Evolutionary conservation across 2,888 invertebrate genomes (phyloP).

Genomic region (Tethea ocularis): DNA sequence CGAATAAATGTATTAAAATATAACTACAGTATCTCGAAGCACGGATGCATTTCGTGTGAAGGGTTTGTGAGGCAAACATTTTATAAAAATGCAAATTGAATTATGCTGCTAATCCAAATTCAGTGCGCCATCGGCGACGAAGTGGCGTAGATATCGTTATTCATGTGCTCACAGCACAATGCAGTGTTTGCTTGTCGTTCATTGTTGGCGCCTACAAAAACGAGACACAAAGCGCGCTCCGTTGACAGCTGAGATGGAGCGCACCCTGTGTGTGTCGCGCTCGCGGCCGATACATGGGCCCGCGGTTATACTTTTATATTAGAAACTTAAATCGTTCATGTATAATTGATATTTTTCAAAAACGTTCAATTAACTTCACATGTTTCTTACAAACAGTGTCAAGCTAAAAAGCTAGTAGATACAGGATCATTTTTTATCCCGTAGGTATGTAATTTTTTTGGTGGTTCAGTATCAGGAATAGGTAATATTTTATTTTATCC

Average conservation of each 20-base stretch:
- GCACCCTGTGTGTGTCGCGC: conserved; percentile 25
- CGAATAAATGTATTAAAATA: conserved; percentile 33
- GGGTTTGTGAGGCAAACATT: conserved; percentile 40
- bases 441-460: too few relatives aligned
- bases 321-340: conserved; percentile 12
- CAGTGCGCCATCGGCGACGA: conserved; percentile 59
- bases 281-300: conserved; percentile 16
- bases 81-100: conserved; percentile 70
- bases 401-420: too few relatives aligned
- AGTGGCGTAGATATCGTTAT: conserved; percentile 65
- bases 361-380: background rate
- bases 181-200: conserved; percentile 77
- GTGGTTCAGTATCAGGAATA: too few relatives aligned
- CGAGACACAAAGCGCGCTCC: conserved; percentile 59
- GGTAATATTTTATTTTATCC: too few relatives aligned
- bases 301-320: conserved; percentile 11
- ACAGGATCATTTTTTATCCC: too few relatives aligned
- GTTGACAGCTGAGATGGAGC: conserved; percentile 68
- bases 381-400: background rate
- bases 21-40: conserved; percentile 32
- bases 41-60: conserved; percentile 15
- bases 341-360: background rate
- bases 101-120: conserved; percentile 64
- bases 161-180: conserved; percentile 71
- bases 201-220: conserved; percentile 67